Conservation (phyloP, 53 echinoderm and acorn worm genomes). For the Mesocentrotus franciscanus region DNA sequence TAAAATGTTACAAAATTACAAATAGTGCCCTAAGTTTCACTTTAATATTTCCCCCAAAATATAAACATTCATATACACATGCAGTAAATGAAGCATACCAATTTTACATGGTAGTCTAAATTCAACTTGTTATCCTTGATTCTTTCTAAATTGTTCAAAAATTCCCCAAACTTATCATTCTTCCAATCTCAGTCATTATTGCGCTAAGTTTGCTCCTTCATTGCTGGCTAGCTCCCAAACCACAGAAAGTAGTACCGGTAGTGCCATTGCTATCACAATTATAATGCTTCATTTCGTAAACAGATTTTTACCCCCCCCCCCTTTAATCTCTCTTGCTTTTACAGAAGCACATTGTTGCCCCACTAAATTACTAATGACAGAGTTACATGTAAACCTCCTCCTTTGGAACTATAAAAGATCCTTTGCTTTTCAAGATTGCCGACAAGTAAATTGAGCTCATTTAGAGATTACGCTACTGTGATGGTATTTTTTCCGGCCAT, state of each 20-base stretch:
- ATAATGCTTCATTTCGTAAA: background rate
- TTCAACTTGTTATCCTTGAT: background rate
- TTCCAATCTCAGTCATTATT: background rate
- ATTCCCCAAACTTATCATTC: background rate
- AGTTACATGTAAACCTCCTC: background rate
- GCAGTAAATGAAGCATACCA: too few species aligned
- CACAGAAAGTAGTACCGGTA: background rate
- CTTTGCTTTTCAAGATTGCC: background rate
- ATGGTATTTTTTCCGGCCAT: background rate
- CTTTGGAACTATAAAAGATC: background rate
- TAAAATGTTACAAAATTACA: too few species aligned
- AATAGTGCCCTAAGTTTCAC: too few species aligned
- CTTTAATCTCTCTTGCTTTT: background rate
- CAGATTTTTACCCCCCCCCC: too few species aligned
- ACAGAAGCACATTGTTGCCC: background rate
- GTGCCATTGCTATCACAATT: background rate
- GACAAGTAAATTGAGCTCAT: constrained; percentile 3
- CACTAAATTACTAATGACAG: background rate
- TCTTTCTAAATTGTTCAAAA: background rate
- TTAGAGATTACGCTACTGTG: background rate
- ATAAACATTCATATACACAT: too few species aligned
- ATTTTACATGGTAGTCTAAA: background rate
- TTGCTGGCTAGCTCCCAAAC: background rate
- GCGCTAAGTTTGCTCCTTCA: background rate
- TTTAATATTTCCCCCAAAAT: too few species aligned